Evolutionary conservation across 1,140 invertebrate genomes (phyloP).

Genomic region (Hermetia illucens): DNA sequence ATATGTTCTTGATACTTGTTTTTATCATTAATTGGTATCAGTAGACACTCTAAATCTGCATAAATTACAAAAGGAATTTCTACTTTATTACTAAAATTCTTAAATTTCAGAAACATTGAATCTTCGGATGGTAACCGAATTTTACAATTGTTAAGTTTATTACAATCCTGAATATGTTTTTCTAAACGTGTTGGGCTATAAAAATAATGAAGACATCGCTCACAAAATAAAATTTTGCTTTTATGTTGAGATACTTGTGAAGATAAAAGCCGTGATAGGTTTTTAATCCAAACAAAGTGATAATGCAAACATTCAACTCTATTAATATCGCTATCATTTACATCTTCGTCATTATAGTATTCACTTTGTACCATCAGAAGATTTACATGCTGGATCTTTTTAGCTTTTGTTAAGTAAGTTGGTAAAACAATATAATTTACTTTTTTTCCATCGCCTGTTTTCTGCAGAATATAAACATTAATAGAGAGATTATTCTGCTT

Average conservation of each 20-base stretch:
- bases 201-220: conserved; percentile 14
- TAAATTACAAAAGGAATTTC: conserved; percentile 21
- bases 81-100: conserved; percentile 15
- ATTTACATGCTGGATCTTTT: conserved; percentile 2
- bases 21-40: conserved; percentile 7
- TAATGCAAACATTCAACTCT: conserved; percentile 4
- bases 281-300: conserved; percentile 10
- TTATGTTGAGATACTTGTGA: conserved; percentile 12
- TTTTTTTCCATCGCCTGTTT: too few species aligned
- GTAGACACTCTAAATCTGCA: conserved; percentile 23
- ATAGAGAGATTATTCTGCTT: too few species aligned
- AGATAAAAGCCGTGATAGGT: conserved; percentile 10
- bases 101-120: conserved; percentile 14
- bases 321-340: too few species aligned
- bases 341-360: too few species aligned
- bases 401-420: background rate
- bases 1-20: conserved; percentile 4
- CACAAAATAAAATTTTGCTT: conserved; percentile 12
- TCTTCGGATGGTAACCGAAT: conserved; percentile 10
- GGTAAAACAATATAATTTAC: too few species aligned
- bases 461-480: too few species aligned
- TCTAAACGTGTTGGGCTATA: conserved; percentile 9
- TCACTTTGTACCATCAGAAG: conserved; percentile 8
- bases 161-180: conserved; percentile 11
- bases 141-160: conserved; percentile 9